Percentiles rank a stretch among this genome's conserved stretches.
These are phyloP conservation scores for Melanotaenia trifasciata DNA, from an alignment of 2,797 vertebrate species.

Conservation along the genomic window DNA sequence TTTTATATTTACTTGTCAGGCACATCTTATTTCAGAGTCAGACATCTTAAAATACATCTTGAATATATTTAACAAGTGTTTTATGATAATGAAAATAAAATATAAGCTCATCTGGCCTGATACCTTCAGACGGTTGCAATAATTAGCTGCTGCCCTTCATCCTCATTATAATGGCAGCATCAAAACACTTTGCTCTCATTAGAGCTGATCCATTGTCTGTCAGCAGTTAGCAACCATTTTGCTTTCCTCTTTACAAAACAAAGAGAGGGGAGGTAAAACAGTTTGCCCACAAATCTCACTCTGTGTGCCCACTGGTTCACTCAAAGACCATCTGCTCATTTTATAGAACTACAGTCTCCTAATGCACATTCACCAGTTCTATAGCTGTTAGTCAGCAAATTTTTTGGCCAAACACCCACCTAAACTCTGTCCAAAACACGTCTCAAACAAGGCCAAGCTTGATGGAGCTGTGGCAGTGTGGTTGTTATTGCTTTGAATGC, in stretches of 20 bases:
- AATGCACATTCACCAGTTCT: conserved; percentile 69
- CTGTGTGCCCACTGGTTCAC: conserved; percentile 76
- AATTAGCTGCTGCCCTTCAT: conserved; percentile 72
- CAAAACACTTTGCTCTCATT: conserved; percentile 77
- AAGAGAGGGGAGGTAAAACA: conserved; percentile 79
- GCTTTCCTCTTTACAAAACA: conserved; percentile 71
- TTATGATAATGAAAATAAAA: conserved; percentile 19
- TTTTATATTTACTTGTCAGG: conserved; percentile 11
- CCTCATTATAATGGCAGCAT: conserved; percentile 74
- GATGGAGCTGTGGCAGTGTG: conserved; percentile 47
- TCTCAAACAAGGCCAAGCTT: conserved; percentile 55
- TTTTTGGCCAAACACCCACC: conserved; percentile 71
- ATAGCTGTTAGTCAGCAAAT: conserved; percentile 72
- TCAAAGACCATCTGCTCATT: conserved; percentile 84
- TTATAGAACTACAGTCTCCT: conserved; percentile 59
- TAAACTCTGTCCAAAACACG: conserved; percentile 57
- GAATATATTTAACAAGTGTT: not conserved
- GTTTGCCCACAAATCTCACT: conserved; percentile 81
- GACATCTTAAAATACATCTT: not conserved
- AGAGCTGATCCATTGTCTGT: conserved; percentile 62
- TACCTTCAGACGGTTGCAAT: conserved; percentile 63
- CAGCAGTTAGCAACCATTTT: conserved; percentile 76
- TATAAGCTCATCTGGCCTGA: conserved; percentile 29
- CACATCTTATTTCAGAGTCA: not conserved
- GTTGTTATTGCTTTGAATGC: conserved; percentile 53